A percentile compares a stretch with the other conserved stretches of the same genome.
Evolutionary conservation across 2,113 vertebrate genomes (phyloP).

Genomic region (Pluvianellus socialis): DNA sequence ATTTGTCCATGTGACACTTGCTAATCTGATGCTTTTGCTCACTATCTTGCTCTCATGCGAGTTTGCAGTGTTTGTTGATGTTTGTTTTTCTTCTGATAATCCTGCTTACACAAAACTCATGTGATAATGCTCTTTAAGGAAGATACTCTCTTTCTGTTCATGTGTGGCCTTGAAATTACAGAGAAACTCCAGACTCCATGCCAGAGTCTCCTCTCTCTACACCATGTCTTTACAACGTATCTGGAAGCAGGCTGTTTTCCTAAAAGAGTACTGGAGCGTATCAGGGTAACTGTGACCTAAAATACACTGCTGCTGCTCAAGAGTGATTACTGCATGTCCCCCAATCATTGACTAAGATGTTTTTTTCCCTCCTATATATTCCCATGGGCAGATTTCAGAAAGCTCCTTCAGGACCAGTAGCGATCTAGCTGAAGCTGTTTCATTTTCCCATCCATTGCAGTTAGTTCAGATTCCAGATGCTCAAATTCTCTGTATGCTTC

Average conservation of each 20-base stretch:
- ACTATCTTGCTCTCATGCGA: not conserved
- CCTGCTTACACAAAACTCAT: not conserved
- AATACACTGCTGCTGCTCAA: not conserved
- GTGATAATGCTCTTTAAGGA: not conserved
- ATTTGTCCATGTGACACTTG: not conserved
- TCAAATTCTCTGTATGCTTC: not conserved
- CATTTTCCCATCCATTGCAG: not conserved
- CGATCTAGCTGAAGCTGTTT: not conserved
- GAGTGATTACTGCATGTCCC: not conserved
- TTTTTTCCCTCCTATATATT: not conserved
- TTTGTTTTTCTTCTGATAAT: not conserved
- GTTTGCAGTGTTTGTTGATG: not conserved
- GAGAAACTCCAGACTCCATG: not conserved
- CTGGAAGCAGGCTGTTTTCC: not conserved
- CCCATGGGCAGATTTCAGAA: not conserved
- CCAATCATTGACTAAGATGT: not conserved
- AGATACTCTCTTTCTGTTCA: not conserved
- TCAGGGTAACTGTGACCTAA: not conserved
- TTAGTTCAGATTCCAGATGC: not conserved
- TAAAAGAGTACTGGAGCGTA: not conserved
- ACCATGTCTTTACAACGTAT: not conserved
- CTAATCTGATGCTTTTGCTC: not conserved
- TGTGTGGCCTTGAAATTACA: not conserved
- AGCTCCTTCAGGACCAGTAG: not conserved
- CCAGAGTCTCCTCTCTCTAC: not conserved